Base-by-base conservation (phyloP, 2,888 invertebrate species). In the Thyatira batis region DNA sequence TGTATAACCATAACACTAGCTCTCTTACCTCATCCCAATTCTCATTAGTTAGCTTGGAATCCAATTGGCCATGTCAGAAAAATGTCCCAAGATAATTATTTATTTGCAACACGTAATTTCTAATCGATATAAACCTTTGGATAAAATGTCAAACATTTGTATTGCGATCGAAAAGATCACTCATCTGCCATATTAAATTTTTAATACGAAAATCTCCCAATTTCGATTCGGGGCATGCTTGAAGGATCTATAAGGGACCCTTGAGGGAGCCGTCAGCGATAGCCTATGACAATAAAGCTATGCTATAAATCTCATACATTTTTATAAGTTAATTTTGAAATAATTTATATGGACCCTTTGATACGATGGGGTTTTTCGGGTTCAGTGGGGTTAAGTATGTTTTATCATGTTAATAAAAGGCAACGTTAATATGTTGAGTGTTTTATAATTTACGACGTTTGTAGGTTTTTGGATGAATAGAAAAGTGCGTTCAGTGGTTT, bases 221-320 rank as follows among this genome's bases (percentile, higher is more conserved):
- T 84, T 72, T 67, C 71, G 73, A 85, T 85, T 84, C 84, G 45
- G 52, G 49, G 53, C 82, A 78, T 77, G 84, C 69, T 65, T 63
- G 55, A 48, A 54, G 76, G 71, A 68, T 76, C 65, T 49, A 21
- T 51, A 62, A n/a, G 53, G 57, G 61, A 63, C 65, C 60, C 54
- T 50, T 25, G 30, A 67, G 62, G 59, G 68, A 61, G 65, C 59
- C 61, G 69, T 78, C 78, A 73, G 65, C 72, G 63, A 75, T 75
- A 67, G 66, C 71, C 69, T 67, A 69, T 70, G 72, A 82, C 82
- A 84, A 84, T 82, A 80, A 71, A 63, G 66, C 21, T 25, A n/a
- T 67, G 39, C 17, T 70, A 73, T 76, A 83, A 84, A 84, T 82
- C 84, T 85, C 84, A 84, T 85, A 84, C 82, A 84, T 85, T 85